Evolutionary conservation across 2,888 invertebrate species (phyloP).

Genomic region (Ctenicera cuprea): DNA sequence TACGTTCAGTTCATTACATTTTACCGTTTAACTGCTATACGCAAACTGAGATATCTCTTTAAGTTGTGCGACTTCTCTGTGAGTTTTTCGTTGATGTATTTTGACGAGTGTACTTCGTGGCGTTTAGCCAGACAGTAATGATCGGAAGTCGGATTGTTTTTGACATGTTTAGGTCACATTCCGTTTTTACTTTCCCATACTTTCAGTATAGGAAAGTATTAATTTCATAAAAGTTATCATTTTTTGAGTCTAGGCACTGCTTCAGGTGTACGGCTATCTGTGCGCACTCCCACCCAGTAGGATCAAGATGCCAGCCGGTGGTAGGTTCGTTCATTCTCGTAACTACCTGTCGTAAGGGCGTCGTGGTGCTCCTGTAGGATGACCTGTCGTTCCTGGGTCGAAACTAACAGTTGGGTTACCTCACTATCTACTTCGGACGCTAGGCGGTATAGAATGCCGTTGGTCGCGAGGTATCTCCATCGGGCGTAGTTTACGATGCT

Average conservation of each 20-base stretch:
- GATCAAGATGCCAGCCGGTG: constrained; percentile 53
- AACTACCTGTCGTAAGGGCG: constrained; percentile 59
- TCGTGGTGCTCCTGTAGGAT: constrained; percentile 58
- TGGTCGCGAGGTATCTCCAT: constrained; percentile 49
- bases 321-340: constrained; percentile 59
- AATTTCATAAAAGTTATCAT: neutral
- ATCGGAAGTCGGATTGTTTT: constrained; percentile 7
- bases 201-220: too few relatives aligned
- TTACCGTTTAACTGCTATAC: neutral
- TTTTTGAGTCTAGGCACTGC: constrained; percentile 56
- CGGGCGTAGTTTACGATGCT: constrained; percentile 14
- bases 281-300: constrained; percentile 60
- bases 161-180: constrained; percentile 4
- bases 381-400: constrained; percentile 29
- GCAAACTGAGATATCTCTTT: neutral
- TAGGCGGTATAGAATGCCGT: constrained; percentile 53
- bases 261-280: constrained; percentile 37
- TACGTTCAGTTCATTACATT: neutral
- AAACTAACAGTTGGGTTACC: constrained; percentile 60
- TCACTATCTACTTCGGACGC: constrained; percentile 52
- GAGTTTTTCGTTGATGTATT: neutral
- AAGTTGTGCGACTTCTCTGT: constrained; percentile 1
- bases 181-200: too few relatives aligned
- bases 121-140: constrained; percentile 2
- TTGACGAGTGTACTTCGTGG: neutral